Evolutionary conservation across 2,888 invertebrate species (phyloP).

Genomic region (Apamea sordens): DNA sequence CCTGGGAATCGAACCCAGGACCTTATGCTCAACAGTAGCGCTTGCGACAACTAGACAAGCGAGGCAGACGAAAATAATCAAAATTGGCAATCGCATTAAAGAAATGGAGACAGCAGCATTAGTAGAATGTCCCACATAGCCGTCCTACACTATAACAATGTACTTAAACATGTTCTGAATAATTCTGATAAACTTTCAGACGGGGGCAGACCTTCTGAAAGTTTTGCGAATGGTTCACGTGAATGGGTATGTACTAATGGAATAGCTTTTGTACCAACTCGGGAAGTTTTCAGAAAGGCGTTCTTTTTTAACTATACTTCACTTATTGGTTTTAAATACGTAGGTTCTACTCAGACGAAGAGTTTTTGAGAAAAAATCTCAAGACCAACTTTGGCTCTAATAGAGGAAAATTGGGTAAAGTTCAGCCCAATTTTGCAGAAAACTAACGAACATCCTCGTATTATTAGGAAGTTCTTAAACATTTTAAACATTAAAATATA

Average conservation of each 20-base stretch:
- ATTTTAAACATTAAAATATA: not conserved
- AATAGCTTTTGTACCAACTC: not conserved
- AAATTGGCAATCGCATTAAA: not conserved
- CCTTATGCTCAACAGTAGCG: no score
- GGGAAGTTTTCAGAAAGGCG: not conserved
- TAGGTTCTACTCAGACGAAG: not conserved
- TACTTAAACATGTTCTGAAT: conserved; percentile 37
- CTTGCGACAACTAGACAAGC: no score
- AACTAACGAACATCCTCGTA: no score
- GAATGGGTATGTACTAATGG: conserved; percentile 19
- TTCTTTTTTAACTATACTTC: not conserved
- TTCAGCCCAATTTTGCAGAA: not conserved
- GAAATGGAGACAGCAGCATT: not conserved
- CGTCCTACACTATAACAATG: not conserved
- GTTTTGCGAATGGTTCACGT: conserved; percentile 1
- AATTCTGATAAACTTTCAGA: conserved; percentile 18
- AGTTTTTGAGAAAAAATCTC: not conserved
- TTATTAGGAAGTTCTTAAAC: no score
- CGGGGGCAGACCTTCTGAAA: conserved; percentile 5
- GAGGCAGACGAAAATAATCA: not conserved
- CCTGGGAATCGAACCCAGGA: no score
- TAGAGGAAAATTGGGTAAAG: not conserved
- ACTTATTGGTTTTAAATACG: no score
- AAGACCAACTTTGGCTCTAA: not conserved
- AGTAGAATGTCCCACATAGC: not conserved